Evolutionary conservation across 2,888 invertebrate species (phyloP).

Genomic region (Chymomyza fuscimana): DNA sequence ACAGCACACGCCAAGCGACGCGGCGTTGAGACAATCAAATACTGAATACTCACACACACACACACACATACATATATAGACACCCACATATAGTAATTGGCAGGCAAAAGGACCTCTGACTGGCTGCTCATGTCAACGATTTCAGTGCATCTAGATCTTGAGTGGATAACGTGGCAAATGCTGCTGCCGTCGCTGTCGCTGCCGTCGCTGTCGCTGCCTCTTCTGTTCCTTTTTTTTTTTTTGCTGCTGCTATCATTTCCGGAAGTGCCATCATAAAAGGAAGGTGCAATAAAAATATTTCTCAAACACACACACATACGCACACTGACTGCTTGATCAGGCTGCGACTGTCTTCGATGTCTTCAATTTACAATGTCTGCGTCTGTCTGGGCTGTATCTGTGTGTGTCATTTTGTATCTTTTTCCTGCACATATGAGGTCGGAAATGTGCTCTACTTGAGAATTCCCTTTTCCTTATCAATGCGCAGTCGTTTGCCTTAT

Average conservation of each 20-base stretch:
- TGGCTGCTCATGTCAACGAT: neutral
- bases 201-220: conserved; percentile 19
- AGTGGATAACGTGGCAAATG: conserved; percentile 60
- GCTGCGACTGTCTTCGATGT: conserved; percentile 23
- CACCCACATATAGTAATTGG: conserved; percentile 44
- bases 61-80: neutral
- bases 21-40: neutral
- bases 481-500: neutral
- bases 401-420: neutral
- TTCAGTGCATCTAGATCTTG: conserved; percentile 47
- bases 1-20: conserved; percentile 54
- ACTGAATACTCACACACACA: neutral
- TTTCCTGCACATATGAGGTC: conserved; percentile 2
- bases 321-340: conserved; percentile 42
- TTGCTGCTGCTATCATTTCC: conserved; percentile 68
- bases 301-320: conserved; percentile 49
- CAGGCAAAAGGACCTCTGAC: conserved; percentile 41
- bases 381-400: neutral
- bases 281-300: conserved; percentile 78
- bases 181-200: conserved; percentile 14
- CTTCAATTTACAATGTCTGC: conserved; percentile 36
- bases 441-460: conserved; percentile 4
- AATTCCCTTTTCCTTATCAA: neutral
- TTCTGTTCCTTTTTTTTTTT: neutral
- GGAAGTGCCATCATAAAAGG: conserved; percentile 77